Base-by-base conservation (phyloP, 2,797 vertebrate species). In the Gorsachius magnificus region DNA sequence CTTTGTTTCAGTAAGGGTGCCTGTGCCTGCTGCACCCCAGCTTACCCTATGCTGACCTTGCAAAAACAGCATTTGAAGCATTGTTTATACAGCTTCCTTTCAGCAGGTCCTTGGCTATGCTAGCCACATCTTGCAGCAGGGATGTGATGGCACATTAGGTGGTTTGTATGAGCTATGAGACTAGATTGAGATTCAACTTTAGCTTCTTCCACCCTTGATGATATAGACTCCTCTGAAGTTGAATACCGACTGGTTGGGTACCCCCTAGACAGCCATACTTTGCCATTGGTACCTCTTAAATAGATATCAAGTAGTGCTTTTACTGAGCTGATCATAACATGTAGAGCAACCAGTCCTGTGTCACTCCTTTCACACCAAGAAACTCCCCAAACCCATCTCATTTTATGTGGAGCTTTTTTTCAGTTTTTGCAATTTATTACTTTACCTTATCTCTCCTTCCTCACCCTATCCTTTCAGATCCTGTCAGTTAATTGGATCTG, bases 401-500 rank as follows among this genome's bases (percentile, higher is more conserved):
- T 89, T 90, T 92, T 75, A 36, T 81, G 43, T 11, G 8, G 4
- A 21, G 5, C 4, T 22, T 51, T 70, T 81, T 72, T 63, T 9
- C n/a, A 75, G 65, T 81, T 86, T 86, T 93, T 58, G 50, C 17
- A 74, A 16, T 88, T 81, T 90, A 90, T 83, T 94, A 43, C 35
- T 90, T 91, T 83, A 66, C 22, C 24, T 92, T 83, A 64, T 74
- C 68, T 89, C 36, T 35, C n/a, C 24, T 88, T 95, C 79, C 11
- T 91, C 3, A 0, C 51, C 61, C 69, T 71, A 11, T 78, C 43
- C 35, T 91, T 96, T 93, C 72, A 95, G 85, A 88, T 95, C 58
- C 82, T 90, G 79, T 60, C 89, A 95, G 70, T 90, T 96, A 94
- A 83, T 91, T 94, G 65, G 53, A 91, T 93, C 89, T 95, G 72